Evolutionary conservation across 2,888 invertebrate genomes (phyloP).

Genomic region (Opisthograptis luteolata): DNA sequence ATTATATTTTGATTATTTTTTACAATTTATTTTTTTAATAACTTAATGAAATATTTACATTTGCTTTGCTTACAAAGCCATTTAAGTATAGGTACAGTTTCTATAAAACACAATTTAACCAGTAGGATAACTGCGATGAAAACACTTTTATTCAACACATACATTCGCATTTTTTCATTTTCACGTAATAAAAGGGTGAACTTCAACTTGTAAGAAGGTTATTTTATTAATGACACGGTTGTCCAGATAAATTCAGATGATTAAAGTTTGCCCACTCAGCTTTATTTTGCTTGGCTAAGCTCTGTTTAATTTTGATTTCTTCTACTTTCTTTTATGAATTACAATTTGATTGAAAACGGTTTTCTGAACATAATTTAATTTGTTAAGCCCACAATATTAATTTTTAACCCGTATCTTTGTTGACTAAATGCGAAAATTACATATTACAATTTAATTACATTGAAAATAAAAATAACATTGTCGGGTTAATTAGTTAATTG

Average conservation of each 20-base stretch:
- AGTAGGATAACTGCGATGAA: not conserved
- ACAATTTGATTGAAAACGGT: not conserved
- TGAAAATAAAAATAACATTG: too few relatives aligned
- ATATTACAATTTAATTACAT: too few relatives aligned
- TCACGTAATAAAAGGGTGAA: too few relatives aligned
- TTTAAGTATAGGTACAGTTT: conserved; percentile 52
- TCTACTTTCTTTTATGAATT: conserved; percentile 26
- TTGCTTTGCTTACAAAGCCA: conserved; percentile 52
- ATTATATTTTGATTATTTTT: conserved; percentile 11
- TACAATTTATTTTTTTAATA: not conserved
- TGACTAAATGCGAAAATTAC: too few relatives aligned
- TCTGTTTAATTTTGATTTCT: conserved; percentile 8
- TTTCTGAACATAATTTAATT: not conserved
- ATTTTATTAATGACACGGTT: too few relatives aligned
- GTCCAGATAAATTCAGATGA: too few relatives aligned
- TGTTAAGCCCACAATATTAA: not conserved
- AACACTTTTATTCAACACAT: not conserved
- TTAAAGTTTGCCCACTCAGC: too few relatives aligned
- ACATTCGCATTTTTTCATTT: not conserved
- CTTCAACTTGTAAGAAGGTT: too few relatives aligned
- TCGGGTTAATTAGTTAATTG: too few relatives aligned
- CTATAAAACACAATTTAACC: conserved; percentile 23
- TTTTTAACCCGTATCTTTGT: not conserved
- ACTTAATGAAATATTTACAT: conserved; percentile 47
- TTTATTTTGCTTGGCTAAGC: too few relatives aligned